These are phyloP conservation scores for Ispidina lecontei DNA, from an alignment of 2,797 vertebrate species.

Conservation along the genomic window DNA sequence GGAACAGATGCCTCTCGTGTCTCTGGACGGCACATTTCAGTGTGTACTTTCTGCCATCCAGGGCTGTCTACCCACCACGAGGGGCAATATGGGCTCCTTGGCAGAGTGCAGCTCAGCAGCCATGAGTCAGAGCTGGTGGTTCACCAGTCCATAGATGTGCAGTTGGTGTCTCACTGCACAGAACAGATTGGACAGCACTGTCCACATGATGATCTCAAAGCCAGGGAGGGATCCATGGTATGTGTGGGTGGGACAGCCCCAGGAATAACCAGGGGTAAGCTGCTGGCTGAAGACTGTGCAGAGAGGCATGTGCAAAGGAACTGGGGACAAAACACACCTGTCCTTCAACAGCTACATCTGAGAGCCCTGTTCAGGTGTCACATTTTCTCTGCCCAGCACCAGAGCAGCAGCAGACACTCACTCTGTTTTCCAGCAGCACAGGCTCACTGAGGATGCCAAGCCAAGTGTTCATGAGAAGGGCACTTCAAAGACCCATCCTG, in stretches of 20 bases:
- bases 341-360: rapidly evolving
- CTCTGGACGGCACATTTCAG: rapidly evolving
- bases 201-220: not conserved
- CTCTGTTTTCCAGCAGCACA: not conserved
- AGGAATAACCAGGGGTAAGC: not conserved
- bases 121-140: not conserved
- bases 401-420: not conserved
- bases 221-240: not conserved
- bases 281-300: not conserved
- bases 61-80: not conserved
- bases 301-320: not conserved
- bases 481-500: not conserved
- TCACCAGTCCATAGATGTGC: rapidly evolving
- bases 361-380: not conserved
- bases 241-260: rapidly evolving
- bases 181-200: not conserved
- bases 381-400: not conserved
- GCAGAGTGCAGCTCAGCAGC: not conserved
- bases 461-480: not conserved
- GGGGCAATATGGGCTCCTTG: not conserved
- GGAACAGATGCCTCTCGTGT: constrained; percentile 47
- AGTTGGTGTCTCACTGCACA: not conserved
- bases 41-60: not conserved
- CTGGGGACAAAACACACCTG: not conserved
- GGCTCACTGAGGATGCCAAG: not conserved